Evolutionary conservation across 1,140 invertebrate genomes (phyloP), one percentile per base, ranked within the genome.

Genomic region (Cydia strobilella): DNA sequence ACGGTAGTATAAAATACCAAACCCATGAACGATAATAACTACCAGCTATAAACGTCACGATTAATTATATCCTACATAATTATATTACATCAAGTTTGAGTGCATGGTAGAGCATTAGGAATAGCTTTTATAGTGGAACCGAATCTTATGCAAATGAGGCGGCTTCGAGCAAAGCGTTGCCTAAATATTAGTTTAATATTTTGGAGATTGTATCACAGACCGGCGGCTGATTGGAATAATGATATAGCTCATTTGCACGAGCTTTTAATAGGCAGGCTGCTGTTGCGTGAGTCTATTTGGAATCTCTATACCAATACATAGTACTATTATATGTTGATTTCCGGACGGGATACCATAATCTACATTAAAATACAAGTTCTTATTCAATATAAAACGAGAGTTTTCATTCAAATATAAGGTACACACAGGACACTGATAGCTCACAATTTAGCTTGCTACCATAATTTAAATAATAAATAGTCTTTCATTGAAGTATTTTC

Each of bases 121-220:
- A 66, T 15, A 45, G 62, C 27, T 75, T 59, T 39, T 66, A 69
- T 66, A 66, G 63, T 76, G 84, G 80, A 88, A 88, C 80, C 85
- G 80, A 77, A 85, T 86, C 88, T 90, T 91, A 93, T 93, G 90
- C 86, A 93, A 93, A 93, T 93, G 87, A 91, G 84, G 90, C 91
- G 91, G 91, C 90, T 84, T 81, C 81, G 78, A 83, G 84, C 90
- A 93, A 93, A 93, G 91, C 90, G 90, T 91, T 93, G 89, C 90
- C 90, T 93, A 93, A 93, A 93, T 93, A 93, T 93, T 91, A 93
- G 90, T 91, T 91, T 93, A 93, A 91, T 93, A 90, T 90, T 92
- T 90, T 83, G 84, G 77, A 90, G 90, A 93, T 93, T 85, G 86
- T 91, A 93, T 93, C 90, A 83, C 75, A 51, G 77, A 69, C 31